Evolutionary conservation across 2,888 invertebrate species (phyloP).

Genomic region (Minunthozetes semirufus): DNA sequence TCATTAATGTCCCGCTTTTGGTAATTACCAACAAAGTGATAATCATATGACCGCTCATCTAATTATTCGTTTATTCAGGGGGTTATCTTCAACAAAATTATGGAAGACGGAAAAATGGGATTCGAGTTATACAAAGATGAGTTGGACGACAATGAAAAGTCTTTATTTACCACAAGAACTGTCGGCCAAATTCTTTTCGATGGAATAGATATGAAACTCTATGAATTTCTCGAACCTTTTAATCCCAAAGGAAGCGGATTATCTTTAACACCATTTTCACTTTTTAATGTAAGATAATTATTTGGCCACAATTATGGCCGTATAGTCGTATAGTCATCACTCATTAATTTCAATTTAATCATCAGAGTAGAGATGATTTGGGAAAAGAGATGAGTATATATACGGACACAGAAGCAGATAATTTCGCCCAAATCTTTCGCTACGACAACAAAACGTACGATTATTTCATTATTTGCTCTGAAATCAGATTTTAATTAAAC

Average conservation of each 20-base stretch:
- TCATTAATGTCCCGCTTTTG: conserved; percentile 3
- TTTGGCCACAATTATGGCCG: too few species aligned
- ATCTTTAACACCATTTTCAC: not conserved
- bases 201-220: not conserved
- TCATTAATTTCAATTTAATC: too few species aligned
- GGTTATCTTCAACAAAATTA: not conserved
- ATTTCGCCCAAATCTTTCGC: too few species aligned
- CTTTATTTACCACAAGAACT: not conserved
- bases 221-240: not conserved
- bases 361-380: too few species aligned
- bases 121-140: not conserved
- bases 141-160: not conserved
- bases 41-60: not conserved
- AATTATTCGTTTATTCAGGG: not conserved
- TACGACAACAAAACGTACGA: too few species aligned
- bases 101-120: not conserved
- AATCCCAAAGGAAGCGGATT: not conserved
- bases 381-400: too few species aligned
- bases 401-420: too few species aligned
- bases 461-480: too few species aligned
- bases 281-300: too few species aligned
- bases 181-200: not conserved
- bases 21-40: not conserved
- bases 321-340: too few species aligned
- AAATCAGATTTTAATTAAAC: not conserved